Evolutionary conservation across 2,113 vertebrate genomes (phyloP).

Genomic region (Otis tarda): DNA sequence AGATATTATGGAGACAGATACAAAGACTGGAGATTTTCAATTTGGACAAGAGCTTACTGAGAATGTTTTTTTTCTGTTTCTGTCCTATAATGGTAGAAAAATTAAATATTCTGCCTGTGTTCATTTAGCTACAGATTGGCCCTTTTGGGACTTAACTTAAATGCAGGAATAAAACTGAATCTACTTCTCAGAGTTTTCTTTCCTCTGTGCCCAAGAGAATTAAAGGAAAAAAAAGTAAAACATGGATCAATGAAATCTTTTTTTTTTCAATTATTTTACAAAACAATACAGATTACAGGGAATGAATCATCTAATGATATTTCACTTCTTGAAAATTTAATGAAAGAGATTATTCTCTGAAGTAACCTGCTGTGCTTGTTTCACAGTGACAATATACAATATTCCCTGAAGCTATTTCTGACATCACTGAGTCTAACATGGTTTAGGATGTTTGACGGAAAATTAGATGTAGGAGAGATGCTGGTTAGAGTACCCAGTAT

Average conservation of each 20-base stretch:
- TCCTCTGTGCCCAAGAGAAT: not conserved
- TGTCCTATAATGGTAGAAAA: not conserved
- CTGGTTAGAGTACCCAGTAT: not conserved
- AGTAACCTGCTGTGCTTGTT: constrained; percentile 41
- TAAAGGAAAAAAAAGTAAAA: not conserved
- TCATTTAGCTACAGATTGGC: not conserved
- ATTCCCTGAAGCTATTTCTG: constrained; percentile 47
- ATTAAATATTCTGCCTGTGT: not conserved
- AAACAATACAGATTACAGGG: constrained; percentile 3
- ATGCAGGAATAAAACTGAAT: not conserved
- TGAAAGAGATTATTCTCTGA: constrained; percentile 48
- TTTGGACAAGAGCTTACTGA: not conserved
- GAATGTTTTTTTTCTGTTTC: not conserved
- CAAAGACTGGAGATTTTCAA: not conserved
- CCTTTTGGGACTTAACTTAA: not conserved
- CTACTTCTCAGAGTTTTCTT: not conserved
- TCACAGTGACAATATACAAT: not conserved
- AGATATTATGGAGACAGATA: not conserved
- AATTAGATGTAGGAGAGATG: not conserved
- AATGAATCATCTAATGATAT: constrained; percentile 32
- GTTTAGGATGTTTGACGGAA: constrained; percentile 7
- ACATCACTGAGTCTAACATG: not conserved
- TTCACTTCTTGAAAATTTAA: constrained; percentile 35
- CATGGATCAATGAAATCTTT: not conserved
- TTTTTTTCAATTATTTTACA: not conserved